Conservation (phyloP, 2,797 vertebrate species). For the Chlorospingus semifuscus region DNA sequence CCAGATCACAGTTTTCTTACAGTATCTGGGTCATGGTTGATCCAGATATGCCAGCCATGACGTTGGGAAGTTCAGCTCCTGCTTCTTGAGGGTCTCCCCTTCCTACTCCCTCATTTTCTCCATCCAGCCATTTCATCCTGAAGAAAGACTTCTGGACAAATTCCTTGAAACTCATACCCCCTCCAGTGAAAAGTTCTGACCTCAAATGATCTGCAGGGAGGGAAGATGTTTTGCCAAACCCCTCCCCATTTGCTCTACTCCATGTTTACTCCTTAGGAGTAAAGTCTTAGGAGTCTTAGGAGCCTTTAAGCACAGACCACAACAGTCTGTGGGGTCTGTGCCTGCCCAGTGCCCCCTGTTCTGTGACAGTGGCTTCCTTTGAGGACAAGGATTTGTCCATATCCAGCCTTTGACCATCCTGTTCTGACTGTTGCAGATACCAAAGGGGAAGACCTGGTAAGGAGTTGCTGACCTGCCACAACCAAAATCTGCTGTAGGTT, state of each 20-base stretch:
- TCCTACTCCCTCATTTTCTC: neutral
- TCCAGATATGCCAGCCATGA: neutral
- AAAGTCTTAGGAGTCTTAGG: neutral
- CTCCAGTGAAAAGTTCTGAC: neutral
- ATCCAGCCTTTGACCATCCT: neutral
- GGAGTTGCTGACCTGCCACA: neutral
- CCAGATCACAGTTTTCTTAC: fast-evolving
- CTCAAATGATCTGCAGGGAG: neutral
- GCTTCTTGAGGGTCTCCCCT: neutral
- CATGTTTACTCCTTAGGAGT: neutral
- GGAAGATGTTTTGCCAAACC: neutral
- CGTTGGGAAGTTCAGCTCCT: neutral
- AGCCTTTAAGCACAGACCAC: neutral
- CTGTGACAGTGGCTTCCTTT: neutral
- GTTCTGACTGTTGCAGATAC: neutral
- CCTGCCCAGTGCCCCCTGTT: neutral
- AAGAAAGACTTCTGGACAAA: neutral
- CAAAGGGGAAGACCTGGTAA: neutral
- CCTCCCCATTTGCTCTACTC: neutral
- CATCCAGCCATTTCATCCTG: neutral
- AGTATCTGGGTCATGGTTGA: neutral
- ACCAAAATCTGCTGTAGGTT: neutral
- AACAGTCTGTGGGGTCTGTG: neutral
- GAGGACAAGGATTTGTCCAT: fast-evolving
- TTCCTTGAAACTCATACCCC: neutral